Conservation (phyloP, 2,888 invertebrate species). For the Erpobdella octoculata region DNA sequence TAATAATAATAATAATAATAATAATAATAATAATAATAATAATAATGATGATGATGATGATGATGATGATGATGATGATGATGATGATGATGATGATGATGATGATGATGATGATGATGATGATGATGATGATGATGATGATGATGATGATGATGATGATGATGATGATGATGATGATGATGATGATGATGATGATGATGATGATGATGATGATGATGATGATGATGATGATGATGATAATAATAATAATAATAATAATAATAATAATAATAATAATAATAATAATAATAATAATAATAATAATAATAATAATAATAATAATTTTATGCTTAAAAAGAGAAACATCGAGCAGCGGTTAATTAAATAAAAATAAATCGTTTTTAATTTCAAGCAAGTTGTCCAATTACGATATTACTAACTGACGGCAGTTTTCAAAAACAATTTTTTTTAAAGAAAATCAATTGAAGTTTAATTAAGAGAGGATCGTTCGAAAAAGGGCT, state of each 20-base stretch:
- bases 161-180: conserved; percentile 5
- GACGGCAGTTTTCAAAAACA: too few relatives aligned
- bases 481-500: too few relatives aligned
- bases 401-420: too few relatives aligned
- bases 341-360: too few relatives aligned
- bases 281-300: conserved; percentile 2
- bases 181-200: conserved; percentile 9
- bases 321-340: not conserved
- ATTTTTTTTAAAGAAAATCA: too few relatives aligned
- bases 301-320: not conserved
- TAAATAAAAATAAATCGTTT: too few relatives aligned
- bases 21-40: too few relatives aligned
- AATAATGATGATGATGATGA: too few relatives aligned
- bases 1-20: too few relatives aligned
- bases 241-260: not conserved
- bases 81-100: conserved; percentile 4
- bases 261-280: not conserved
- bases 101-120: conserved; percentile 21
- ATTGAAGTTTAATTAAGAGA: too few relatives aligned
- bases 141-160: conserved; percentile 7
- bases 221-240: conserved; percentile 15
- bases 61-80: conserved; percentile 17
- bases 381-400: too few relatives aligned
- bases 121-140: conserved; percentile 9
- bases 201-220: conserved; percentile 7